A percentile compares a stretch with the other conserved stretches of the same genome.
These are phyloP conservation scores for Bombus fervidus DNA, from an alignment of 1,140 invertebrate species.

Conservation along the genomic window DNA sequence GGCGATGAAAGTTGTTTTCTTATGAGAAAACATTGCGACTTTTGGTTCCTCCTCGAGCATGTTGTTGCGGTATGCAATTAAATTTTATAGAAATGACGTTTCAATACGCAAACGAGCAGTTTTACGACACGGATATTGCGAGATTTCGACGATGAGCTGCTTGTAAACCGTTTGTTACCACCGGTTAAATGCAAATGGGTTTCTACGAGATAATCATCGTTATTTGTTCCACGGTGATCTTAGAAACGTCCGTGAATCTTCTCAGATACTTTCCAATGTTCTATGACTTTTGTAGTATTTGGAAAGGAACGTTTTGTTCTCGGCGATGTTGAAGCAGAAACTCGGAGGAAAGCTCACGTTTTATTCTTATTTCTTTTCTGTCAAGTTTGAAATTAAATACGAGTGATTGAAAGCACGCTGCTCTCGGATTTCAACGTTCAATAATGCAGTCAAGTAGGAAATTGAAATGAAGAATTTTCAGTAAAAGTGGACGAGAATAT, in stretches of 20 bases:
- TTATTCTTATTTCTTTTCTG: background rate
- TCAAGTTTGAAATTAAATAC: slow-evolving; percentile 4
- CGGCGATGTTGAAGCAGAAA: background rate
- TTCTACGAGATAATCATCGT: background rate
- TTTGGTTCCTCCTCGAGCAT: background rate
- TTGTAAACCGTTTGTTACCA: slow-evolving; percentile 9
- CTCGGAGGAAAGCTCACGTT: background rate
- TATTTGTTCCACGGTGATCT: background rate
- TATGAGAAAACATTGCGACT: background rate
- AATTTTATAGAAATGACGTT: slow-evolving; percentile 14
- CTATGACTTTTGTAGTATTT: background rate
- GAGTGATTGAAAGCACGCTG: background rate
- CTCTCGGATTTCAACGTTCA: background rate
- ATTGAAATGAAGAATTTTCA: background rate
- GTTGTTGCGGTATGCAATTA: background rate
- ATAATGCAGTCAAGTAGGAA: background rate
- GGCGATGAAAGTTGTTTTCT: background rate
- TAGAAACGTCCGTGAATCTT: background rate
- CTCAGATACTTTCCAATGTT: background rate
- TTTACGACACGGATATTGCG: background rate
- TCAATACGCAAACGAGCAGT: slow-evolving; percentile 14
- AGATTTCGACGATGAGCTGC: background rate
- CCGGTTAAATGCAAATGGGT: background rate
- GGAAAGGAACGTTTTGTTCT: background rate
- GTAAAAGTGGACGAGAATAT: background rate